Conservation (phyloP, 30 jellyfish, hydroid and myxozoan genomes). For the Nemopilema nomurai region DNA sequence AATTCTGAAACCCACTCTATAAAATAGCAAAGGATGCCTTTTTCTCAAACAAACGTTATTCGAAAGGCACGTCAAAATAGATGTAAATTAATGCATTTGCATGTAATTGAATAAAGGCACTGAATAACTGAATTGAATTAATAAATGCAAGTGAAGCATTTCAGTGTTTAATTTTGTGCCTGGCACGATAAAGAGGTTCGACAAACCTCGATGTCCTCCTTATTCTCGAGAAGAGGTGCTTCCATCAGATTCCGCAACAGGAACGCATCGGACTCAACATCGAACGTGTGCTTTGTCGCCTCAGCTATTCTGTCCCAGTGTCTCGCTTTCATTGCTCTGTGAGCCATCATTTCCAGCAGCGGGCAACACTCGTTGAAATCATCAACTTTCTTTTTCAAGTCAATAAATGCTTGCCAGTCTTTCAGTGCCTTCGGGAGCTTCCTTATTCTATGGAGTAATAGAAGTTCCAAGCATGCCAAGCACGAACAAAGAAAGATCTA, state of each 20-base stretch:
- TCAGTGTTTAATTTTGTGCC: background rate
- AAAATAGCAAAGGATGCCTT: too few relatives aligned
- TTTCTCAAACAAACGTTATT: too few relatives aligned
- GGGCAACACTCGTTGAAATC: conserved; percentile 91
- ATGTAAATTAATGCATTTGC: too few relatives aligned
- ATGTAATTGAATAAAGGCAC: too few relatives aligned
- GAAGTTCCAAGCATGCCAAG: background rate
- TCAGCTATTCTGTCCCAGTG: conserved; percentile 85
- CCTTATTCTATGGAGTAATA: conserved; percentile 33
- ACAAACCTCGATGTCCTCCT: conserved; percentile 89
- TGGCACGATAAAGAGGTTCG: background rate
- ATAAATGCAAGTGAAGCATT: too few relatives aligned
- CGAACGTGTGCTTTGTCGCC: conserved; percentile 69
- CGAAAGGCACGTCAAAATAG: too few relatives aligned
- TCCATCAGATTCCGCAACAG: conserved; percentile 73
- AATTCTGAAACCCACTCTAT: too few relatives aligned
- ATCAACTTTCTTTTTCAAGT: conserved; percentile 76
- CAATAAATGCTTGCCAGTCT: conserved; percentile 87
- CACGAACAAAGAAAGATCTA: background rate
- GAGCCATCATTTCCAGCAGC: conserved; percentile 86
- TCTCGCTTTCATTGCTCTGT: conserved; percentile 77
- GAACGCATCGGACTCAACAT: conserved; percentile 74
- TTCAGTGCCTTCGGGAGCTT: conserved; percentile 82
- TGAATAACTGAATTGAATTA: too few relatives aligned
- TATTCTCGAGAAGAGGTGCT: conserved; percentile 78